phyloP scores from a whole-genome alignment of 2,888 invertebrate genomes.

The Gastrophysa polygoni region DNA sequence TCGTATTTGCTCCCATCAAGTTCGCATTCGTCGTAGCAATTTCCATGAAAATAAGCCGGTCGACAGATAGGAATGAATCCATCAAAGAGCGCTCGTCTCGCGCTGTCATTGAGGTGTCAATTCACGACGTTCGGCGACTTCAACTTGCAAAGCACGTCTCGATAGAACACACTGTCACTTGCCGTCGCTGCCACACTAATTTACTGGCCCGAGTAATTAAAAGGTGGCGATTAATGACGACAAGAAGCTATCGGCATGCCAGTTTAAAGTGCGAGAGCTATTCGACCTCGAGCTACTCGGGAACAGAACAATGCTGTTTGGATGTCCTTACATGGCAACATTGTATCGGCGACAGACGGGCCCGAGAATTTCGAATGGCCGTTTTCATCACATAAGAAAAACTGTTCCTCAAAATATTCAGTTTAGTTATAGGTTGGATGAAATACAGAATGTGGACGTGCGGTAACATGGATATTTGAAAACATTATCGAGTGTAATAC shows the following conservation, averaged over 20 bases:
- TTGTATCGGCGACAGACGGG: slow-evolving; percentile 4
- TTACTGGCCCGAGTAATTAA: slow-evolving; percentile 56
- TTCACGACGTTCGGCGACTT: not conserved
- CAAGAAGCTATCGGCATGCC: slow-evolving; percentile 59
- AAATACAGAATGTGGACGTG: too few relatives aligned
- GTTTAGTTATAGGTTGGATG: too few relatives aligned
- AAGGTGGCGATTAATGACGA: slow-evolving; percentile 60
- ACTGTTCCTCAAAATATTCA: too few relatives aligned
- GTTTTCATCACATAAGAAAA: too few relatives aligned
- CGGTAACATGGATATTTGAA: too few relatives aligned
- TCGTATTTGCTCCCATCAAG: too few relatives aligned
- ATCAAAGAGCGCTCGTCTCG: not conserved
- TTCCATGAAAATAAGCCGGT: too few relatives aligned
- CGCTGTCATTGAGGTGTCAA: slow-evolving; percentile 6
- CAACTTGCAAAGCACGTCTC: slow-evolving; percentile 42
- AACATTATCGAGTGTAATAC: too few relatives aligned
- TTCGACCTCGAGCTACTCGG: slow-evolving; percentile 46
- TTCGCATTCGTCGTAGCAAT: too few relatives aligned
- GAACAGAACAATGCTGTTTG: slow-evolving; percentile 35
- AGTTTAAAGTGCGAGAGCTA: slow-evolving; percentile 54
- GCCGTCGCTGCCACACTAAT: slow-evolving; percentile 44
- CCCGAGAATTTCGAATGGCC: too few relatives aligned
- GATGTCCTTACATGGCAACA: slow-evolving; percentile 38
- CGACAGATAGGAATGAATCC: not conserved
- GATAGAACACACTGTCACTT: slow-evolving; percentile 39